Base-by-base conservation (phyloP, 2,113 vertebrate species). In the Chrysemys picta region DNA sequence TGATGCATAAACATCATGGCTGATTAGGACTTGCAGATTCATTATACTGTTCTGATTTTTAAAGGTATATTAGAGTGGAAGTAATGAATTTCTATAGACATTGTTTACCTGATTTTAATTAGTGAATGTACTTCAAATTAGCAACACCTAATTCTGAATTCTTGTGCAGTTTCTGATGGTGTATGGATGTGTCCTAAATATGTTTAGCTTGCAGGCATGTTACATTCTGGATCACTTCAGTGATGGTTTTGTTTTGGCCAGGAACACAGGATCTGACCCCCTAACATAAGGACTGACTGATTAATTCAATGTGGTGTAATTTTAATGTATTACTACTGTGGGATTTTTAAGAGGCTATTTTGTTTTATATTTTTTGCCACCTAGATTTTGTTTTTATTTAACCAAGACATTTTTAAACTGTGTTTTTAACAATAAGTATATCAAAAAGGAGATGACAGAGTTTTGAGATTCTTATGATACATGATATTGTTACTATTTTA, bases 71-170 rank as follows among this genome's bases (percentile, higher is more conserved):
- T 52, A 80, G 86, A 92, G 57, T 49, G 27, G 35, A 90, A 92
- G 52, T 80, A 69, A 72, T 3, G 56, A 95, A 93, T 49, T 84
- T 95, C 79, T 62, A 42, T 50, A 78, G 81, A 76, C 57, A 90
- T 88, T 83, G 53, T 91, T 95, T 90, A 88, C 19, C 89, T 88
- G 91, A 89, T 93, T 96, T 95, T 87, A 88, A 78, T 89, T 91
- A 91, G 38, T 88, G 87, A 90, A 35, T 87, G 84, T n/a, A 65
- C 56, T 91, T 95, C 17, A 50, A 38, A 38, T 29, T 52, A 38
- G 75, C 50, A 38, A 24, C 14, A 49, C 12, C 31, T 80, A 53
- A 21, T 69, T 27, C 38, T 65, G 85, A 31, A n/a, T 57, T 56
- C 22, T 29, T 52, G 59, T 72, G 31, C 53, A 45, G 8, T 59